Conservation (phyloP, 1,140 invertebrate genomes). For the Drosophila oshimai region DNA sequence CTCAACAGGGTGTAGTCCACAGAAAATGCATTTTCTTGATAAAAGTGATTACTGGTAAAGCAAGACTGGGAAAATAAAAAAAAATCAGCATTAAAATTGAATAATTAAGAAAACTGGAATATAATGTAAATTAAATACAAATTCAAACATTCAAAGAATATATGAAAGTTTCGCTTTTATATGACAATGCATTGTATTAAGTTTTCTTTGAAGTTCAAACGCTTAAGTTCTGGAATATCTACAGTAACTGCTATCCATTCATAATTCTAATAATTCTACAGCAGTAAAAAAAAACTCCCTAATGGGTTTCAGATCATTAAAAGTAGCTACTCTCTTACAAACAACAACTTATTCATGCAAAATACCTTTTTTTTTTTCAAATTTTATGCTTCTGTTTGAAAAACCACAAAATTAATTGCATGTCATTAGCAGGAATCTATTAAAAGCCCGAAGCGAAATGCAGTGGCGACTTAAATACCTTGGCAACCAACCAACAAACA, state of each 20-base stretch:
- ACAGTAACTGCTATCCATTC: no score
- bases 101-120: no score
- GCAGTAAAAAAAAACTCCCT: background rate
- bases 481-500: conserved; percentile 28
- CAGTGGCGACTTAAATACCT: conserved; percentile 46
- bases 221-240: no score
- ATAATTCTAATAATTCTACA: background rate
- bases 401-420: conserved; percentile 68
- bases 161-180: no score
- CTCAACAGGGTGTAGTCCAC: background rate
- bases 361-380: background rate
- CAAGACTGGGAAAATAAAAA: background rate
- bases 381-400: conserved; percentile 32
- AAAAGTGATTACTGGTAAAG: background rate
- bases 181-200: no score
- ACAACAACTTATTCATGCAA: background rate
- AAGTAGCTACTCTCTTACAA: background rate
- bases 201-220: no score
- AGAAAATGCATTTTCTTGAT: conserved; percentile 14
- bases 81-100: no score
- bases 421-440: conserved; percentile 66
- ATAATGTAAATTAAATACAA: no score
- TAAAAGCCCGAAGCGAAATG: conserved; percentile 29
- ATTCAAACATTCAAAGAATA: no score
- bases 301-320: background rate